A percentile compares a stretch with the other conserved stretches of the same genome.
Evolutionary conservation across 2,113 vertebrate species (phyloP).

Genomic region (Zootoca vivipara): DNA sequence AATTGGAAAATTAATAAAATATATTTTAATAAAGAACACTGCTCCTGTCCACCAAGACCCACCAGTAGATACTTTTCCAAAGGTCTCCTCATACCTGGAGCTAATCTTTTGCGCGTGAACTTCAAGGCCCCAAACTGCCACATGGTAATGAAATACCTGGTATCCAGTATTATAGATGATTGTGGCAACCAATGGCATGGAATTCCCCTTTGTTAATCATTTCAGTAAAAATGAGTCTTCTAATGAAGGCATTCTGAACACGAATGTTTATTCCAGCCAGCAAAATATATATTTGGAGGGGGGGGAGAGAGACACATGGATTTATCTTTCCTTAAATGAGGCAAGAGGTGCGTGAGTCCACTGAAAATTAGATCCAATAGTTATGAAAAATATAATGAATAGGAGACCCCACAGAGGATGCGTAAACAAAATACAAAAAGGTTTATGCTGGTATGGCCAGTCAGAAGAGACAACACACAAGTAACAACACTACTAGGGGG

Average conservation of each 20-base stretch:
- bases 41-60: too few species aligned
- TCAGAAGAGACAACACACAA: background rate
- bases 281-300: background rate
- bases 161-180: background rate
- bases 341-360: background rate
- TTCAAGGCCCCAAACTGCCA: background rate
- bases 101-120: background rate
- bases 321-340: constrained; percentile 10
- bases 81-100: too few species aligned
- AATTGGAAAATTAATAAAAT: too few species aligned
- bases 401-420: too few species aligned
- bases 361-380: background rate
- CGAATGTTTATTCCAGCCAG: background rate
- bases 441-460: too few species aligned
- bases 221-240: background rate
- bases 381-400: background rate
- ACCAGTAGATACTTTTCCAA: too few species aligned
- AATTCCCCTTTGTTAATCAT: background rate
- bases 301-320: background rate
- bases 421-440: too few species aligned
- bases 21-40: too few species aligned
- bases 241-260: too few species aligned
- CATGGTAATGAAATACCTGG: background rate
- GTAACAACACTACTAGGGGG: background rate
- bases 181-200: background rate